Evolutionary conservation across 2,888 invertebrate species (phyloP).

Genomic region (Drosophila histrio): DNA sequence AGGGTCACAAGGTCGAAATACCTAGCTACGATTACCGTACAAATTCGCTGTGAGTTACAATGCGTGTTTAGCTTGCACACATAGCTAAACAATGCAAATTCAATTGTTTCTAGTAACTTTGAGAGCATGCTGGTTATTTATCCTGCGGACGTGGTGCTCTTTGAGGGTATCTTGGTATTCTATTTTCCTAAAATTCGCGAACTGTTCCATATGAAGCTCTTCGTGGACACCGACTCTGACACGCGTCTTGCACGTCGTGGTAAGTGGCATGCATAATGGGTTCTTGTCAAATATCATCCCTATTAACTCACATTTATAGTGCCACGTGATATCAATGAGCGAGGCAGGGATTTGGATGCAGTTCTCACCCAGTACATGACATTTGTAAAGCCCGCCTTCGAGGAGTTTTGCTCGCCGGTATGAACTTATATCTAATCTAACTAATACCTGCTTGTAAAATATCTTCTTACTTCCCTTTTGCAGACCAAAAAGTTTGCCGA

Average conservation of each 20-base stretch:
- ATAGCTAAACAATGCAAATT: not conserved
- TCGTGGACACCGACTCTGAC: conserved; percentile 99
- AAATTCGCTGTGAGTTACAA: conserved; percentile 90
- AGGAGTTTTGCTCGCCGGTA: conserved; percentile 98
- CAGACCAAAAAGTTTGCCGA: conserved; percentile 99
- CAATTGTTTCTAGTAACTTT: conserved; percentile 84
- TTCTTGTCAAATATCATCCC: too few relatives aligned
- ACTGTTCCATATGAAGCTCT: conserved; percentile 99
- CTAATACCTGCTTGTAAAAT: not conserved
- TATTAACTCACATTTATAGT: conserved; percentile 86
- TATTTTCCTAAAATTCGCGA: conserved; percentile 97
- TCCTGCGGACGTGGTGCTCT: conserved; percentile 97
- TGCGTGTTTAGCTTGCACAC: too few relatives aligned
- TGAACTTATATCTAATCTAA: conserved; percentile 49
- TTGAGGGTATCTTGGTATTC: conserved; percentile 99
- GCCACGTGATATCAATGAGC: conserved; percentile 96
- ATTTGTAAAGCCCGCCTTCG: conserved; percentile 99
- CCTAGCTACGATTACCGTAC: conserved; percentile 97
- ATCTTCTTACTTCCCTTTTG: conserved; percentile 78
- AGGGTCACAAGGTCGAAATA: conserved; percentile 94
- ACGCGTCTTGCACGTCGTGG: conserved; percentile 97
- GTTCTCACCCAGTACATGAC: conserved; percentile 98
- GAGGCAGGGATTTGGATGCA: conserved; percentile 96
- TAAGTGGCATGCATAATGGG: conserved; percentile 81
- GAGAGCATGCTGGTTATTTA: conserved; percentile 92